Percentiles rank a stretch among this genome's conserved stretches.
These are phyloP conservation scores for Coluber constrictor DNA, from an alignment of 2,797 vertebrate genomes.

Conservation along the genomic window DNA sequence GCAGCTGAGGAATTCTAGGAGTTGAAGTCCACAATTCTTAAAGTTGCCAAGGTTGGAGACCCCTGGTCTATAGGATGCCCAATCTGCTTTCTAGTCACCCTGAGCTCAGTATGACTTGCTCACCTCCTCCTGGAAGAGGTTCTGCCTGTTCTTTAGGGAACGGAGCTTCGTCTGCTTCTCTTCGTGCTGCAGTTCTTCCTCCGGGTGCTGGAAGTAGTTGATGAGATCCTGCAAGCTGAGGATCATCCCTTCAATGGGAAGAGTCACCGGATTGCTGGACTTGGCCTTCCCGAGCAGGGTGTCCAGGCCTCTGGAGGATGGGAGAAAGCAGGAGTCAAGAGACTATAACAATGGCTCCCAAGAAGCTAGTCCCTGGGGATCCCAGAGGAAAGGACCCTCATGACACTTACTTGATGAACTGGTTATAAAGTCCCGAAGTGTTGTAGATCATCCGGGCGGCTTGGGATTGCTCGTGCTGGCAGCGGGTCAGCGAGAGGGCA, in stretches of 20 bases:
- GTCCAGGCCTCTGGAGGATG: conserved; percentile 79
- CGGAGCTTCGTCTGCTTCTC: conserved; percentile 91
- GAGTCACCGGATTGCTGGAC: conserved; percentile 66
- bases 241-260: conserved; percentile 85
- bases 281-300: conserved; percentile 79
- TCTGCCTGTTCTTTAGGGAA: conserved; percentile 88
- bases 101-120: not conserved
- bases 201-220: conserved; percentile 87
- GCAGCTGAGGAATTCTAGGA: too few relatives aligned
- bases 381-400: too few relatives aligned
- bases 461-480: conserved; percentile 88
- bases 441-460: conserved; percentile 91
- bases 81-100: not conserved
- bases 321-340: not conserved
- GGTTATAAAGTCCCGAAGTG: conserved; percentile 85
- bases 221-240: conserved; percentile 91
- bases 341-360: not conserved
- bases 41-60: too few relatives aligned
- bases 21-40: too few relatives aligned
- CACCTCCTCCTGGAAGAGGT: conserved; percentile 94
- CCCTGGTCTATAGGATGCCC: not conserved
- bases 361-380: not conserved
- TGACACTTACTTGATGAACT: conserved; percentile 82
- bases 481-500: conserved; percentile 83
- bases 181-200: conserved; percentile 89